A percentile compares a stretch with the other conserved stretches of the same genome.
phyloP scores from a whole-genome alignment of 2,797 vertebrate genomes.

The Amniataba percoides region DNA sequence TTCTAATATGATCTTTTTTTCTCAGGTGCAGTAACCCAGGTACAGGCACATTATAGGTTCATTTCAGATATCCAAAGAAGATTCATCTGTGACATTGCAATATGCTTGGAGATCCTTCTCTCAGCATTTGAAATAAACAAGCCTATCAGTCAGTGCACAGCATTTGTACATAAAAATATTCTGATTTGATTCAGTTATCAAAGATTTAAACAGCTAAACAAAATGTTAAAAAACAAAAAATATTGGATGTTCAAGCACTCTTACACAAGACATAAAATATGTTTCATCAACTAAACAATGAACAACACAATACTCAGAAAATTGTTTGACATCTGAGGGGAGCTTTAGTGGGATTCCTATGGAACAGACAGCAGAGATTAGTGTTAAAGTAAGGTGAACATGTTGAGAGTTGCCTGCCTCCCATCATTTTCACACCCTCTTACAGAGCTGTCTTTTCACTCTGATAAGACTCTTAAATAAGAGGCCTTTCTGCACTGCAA shows the following conservation, averaged over 20 bases:
- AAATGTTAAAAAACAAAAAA: too few relatives aligned
- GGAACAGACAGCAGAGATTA: not conserved
- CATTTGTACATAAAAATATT: too few relatives aligned
- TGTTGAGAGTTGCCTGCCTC: slow-evolving; percentile 51
- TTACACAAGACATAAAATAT: not conserved
- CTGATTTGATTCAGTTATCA: too few relatives aligned
- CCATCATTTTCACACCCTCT: slow-evolving; percentile 46
- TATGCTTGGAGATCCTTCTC: too few relatives aligned
- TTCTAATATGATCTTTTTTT: too few relatives aligned
- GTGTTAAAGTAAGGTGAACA: slow-evolving; percentile 34
- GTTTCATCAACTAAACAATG: not conserved
- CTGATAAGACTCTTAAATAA: slow-evolving; percentile 43
- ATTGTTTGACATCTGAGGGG: slow-evolving; percentile 14
- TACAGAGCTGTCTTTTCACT: slow-evolving; percentile 42
- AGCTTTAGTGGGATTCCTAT: slow-evolving; percentile 14
- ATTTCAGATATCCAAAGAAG: not conserved
- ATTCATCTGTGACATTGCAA: too few relatives aligned
- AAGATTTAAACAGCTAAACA: too few relatives aligned
- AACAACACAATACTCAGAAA: not conserved
- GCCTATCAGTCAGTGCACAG: too few relatives aligned
- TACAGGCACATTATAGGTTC: too few relatives aligned
- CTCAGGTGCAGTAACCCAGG: not conserved
- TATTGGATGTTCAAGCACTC: not conserved
- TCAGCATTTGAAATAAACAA: too few relatives aligned
- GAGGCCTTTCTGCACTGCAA: slow-evolving; percentile 48